Conservation (phyloP, 2,113 vertebrate genomes). For the Ptilorrhoa leucosticta region DNA sequence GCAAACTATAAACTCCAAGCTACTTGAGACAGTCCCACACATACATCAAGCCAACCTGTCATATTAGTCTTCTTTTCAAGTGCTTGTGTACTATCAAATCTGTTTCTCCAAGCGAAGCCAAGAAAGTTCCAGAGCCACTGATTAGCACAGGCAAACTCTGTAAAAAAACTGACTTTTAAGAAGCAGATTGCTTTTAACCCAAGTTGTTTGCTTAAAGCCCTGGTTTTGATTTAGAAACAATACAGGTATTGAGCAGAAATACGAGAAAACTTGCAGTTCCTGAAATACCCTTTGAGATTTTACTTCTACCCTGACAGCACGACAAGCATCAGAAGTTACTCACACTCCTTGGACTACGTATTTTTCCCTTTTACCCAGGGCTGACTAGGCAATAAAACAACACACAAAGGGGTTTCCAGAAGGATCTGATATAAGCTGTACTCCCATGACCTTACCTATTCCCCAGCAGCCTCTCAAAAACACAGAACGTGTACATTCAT, state of each 20-base stretch:
- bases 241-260: conserved; percentile 26
- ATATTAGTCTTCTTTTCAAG: not conserved
- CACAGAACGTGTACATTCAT: rapidly evolving
- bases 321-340: conserved; percentile 4
- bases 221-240: conserved; percentile 41
- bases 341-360: not conserved
- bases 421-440: not conserved
- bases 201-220: not conserved
- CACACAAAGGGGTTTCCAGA: not conserved
- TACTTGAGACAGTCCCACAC: not conserved
- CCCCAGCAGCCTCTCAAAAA: not conserved
- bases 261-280: not conserved
- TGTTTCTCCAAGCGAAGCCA: not conserved
- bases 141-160: not conserved
- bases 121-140: not conserved
- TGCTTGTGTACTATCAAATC: not conserved
- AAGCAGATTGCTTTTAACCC: not conserved
- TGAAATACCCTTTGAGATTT: conserved; percentile 24
- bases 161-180: conserved; percentile 6
- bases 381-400: not conserved
- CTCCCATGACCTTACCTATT: not conserved
- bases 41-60: not conserved
- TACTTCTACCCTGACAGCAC: not conserved
- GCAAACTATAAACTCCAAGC: not conserved
- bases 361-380: not conserved